Conservation (phyloP, 2,888 invertebrate genomes). For the Agrenia bidenticulata region DNA sequence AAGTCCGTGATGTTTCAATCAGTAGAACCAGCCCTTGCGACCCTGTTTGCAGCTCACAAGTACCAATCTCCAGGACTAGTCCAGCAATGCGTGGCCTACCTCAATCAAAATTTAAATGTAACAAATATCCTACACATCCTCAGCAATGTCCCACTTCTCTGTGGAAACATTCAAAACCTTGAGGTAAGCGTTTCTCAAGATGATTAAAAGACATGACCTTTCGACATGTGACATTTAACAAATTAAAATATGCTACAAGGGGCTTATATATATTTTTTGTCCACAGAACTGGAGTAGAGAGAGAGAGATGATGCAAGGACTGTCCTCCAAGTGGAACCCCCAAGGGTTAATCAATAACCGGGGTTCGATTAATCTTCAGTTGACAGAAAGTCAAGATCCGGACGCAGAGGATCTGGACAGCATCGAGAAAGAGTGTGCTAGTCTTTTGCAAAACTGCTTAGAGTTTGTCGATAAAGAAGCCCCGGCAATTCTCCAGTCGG, state of each 20-base stretch:
- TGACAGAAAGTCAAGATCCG: no score
- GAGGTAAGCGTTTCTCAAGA: slow-evolving; percentile 37
- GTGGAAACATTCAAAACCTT: slow-evolving; percentile 51
- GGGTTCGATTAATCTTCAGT: no score
- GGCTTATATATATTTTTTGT: slow-evolving; percentile 11
- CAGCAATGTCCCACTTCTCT: slow-evolving; percentile 57
- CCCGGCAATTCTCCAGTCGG: slow-evolving; percentile 61
- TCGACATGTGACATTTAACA: no score
- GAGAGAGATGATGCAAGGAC: slow-evolving; percentile 17
- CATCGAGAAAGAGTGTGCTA: slow-evolving; percentile 60
- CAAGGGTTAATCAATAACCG: no score
- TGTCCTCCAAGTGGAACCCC: no score
- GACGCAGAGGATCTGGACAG: not conserved
- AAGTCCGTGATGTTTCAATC: slow-evolving; percentile 66
- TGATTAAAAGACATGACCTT: no score
- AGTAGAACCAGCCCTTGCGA: slow-evolving; percentile 67
- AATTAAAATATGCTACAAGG: no score
- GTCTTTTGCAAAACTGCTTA: slow-evolving; percentile 68
- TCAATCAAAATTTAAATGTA: slow-evolving; percentile 66
- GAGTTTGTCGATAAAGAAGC: slow-evolving; percentile 64
- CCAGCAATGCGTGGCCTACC: slow-evolving; percentile 67
- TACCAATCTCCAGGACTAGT: slow-evolving; percentile 71
- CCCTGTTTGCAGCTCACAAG: slow-evolving; percentile 73
- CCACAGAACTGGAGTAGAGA: slow-evolving; percentile 27
- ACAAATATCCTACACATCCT: slow-evolving; percentile 68